Conservation (phyloP, 1,140 invertebrate genomes). For the Lucilia cuprina region DNA sequence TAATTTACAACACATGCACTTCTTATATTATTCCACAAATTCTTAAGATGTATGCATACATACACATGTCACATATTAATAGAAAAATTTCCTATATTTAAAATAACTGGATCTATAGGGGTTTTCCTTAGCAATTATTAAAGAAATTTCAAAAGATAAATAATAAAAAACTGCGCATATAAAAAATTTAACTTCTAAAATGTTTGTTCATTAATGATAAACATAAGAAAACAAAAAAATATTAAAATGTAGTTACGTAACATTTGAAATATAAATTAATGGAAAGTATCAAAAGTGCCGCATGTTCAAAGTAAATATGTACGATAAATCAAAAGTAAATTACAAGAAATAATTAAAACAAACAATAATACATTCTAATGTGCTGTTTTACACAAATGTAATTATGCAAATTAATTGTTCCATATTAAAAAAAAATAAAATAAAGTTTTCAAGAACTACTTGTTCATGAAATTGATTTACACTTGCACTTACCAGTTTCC, state of each 20-base stretch:
- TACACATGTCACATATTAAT: no score
- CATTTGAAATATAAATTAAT: background rate
- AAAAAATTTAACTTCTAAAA: background rate
- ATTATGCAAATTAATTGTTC: background rate
- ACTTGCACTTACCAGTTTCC: constrained; percentile 72
- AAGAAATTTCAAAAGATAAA: background rate
- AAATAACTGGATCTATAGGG: background rate
- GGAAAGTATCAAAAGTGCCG: background rate
- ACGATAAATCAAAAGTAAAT: background rate
- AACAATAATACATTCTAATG: background rate
- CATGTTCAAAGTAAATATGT: background rate
- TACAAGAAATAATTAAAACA: background rate
- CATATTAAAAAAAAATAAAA: background rate
- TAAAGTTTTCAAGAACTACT: background rate
- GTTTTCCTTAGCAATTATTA: background rate
- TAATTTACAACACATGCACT: no score
- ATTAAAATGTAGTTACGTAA: constrained; percentile 1
- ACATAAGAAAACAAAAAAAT: background rate
- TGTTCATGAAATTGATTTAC: background rate
- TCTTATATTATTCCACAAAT: no score
- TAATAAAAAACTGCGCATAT: background rate
- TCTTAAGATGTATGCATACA: no score
- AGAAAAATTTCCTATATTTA: background rate
- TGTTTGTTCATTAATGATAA: background rate
- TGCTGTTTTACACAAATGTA: background rate